phyloP scores from a whole-genome alignment of 2,888 invertebrate species.

The Orchesella flavescens region DNA sequence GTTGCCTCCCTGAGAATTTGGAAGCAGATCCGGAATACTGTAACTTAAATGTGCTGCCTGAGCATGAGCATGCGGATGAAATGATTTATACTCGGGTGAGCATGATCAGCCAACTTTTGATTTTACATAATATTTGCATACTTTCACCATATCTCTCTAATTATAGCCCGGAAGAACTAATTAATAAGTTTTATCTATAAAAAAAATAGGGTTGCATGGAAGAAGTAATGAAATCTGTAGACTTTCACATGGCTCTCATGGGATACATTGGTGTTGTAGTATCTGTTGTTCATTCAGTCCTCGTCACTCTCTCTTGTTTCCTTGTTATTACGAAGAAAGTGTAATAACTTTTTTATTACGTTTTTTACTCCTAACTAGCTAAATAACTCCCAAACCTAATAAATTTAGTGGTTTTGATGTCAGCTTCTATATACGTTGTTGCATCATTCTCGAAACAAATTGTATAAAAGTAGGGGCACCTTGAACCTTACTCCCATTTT shows the following conservation, averaged over 20 bases:
- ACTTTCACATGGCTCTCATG: neutral
- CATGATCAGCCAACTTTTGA: neutral
- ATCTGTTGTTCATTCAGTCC: neutral
- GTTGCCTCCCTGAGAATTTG: conserved; percentile 53
- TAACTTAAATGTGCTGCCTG: conserved; percentile 61
- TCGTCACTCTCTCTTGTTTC: conserved; percentile 15
- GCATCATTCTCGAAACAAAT: too few species aligned
- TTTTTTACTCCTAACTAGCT: too few species aligned
- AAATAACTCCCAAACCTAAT: too few species aligned
- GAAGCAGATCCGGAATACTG: conserved; percentile 23
- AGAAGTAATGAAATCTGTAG: neutral
- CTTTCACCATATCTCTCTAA: neutral
- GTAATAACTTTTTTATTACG: neutral
- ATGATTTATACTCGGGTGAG: conserved; percentile 45
- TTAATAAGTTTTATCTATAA: too few species aligned
- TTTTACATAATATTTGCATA: neutral
- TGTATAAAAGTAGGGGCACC: too few species aligned
- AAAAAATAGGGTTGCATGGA: conserved; percentile 29
- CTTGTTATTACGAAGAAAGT: conserved; percentile 41
- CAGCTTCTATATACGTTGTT: too few species aligned
- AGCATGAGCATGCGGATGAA: conserved; percentile 30
- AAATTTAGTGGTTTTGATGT: too few species aligned
- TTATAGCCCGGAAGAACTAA: too few species aligned
- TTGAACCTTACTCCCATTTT: too few species aligned
- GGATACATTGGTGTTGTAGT: conserved; percentile 10